Base-by-base conservation (phyloP, 2,888 invertebrate genomes). In the Gibbula magus region DNA sequence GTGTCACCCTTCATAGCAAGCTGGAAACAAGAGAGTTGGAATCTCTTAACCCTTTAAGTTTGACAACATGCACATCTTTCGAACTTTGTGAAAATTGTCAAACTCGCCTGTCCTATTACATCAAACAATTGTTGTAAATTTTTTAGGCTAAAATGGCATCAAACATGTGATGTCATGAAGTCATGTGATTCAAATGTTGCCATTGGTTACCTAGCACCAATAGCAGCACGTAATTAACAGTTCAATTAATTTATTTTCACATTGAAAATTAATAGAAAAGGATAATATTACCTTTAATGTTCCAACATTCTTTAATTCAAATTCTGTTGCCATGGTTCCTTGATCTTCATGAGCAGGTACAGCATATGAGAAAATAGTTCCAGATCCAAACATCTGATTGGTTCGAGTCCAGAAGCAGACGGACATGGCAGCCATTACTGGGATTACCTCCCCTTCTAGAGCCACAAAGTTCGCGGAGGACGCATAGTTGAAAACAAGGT, bases 401-500 rank as follows among this genome's bases (percentile, higher is more conserved):
- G 80, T 75, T 8, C 80, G 56, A 8, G 80, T 45, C 82, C 82
- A 82, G 32, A 70, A 51, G 39, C 78, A 78, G 18, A 82, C 51
- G n/a, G 80, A 70, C 22, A 82, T 66, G 4, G 61, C 52, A 5
- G n/a, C 29, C 32, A 82, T 18, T 70, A 52, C 61, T 10, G 78
- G 78, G 45, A 78, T 77, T 22, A 54, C 53, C n/a, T 56, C 67
- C 32, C 51, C 80, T 81, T 52, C 86, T 80, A 73, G 84, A 75
- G 45, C 39, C 10, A 80, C 82, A 80, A 76, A 70, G 66, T 78
- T 51, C 56, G 67, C 66, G 45, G 76, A 52, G 13, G 22, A 13
- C 25, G 32, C 61, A 18, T 22, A 13, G 22, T 56, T 67, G 39
- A 82, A 82, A 5, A 78, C 51, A 13, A 82, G 67, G 45, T 82